A percentile compares a stretch with the other conserved stretches of the same genome.
These are phyloP conservation scores for Orchesellides sinensis DNA, from an alignment of 2,888 invertebrate species.

Conservation along the genomic window DNA sequence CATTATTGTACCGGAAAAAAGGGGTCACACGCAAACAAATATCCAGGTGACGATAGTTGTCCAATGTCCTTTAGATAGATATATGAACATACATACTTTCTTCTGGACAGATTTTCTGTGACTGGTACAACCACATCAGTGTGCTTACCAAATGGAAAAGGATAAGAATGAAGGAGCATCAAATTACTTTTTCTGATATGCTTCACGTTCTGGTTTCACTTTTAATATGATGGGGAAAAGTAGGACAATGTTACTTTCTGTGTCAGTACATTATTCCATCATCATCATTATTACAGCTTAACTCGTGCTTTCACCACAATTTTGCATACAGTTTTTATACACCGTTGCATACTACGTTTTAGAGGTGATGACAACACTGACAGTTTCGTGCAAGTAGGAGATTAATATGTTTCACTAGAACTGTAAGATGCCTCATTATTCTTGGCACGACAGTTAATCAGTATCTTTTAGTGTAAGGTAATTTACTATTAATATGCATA, in stretches of 20 bases:
- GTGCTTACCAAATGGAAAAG: not conserved
- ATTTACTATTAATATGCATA: too few species aligned
- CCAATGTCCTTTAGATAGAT: conserved; percentile 35
- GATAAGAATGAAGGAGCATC: not conserved
- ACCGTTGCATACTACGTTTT: too few species aligned
- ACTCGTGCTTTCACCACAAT: not conserved
- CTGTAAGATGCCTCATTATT: not conserved
- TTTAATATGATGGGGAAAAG: conserved; percentile 30
- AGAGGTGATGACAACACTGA: too few species aligned
- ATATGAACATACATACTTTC: not conserved
- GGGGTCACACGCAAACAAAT: conserved; percentile 68
- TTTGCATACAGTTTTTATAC: too few species aligned
- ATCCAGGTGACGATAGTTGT: conserved; percentile 38
- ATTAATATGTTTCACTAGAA: too few species aligned
- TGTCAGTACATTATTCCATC: not conserved
- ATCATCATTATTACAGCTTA: not conserved
- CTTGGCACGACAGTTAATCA: not conserved
- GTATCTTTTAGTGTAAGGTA: not conserved
- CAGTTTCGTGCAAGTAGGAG: not conserved
- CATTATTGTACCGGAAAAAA: conserved; percentile 39
- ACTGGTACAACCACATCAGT: conserved; percentile 58
- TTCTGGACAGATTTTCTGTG: conserved; percentile 37
- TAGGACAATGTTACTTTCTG: conserved; percentile 47
- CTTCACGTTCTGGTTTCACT: not conserved
- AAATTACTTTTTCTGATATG: not conserved